Base-by-base conservation (phyloP, 2,888 invertebrate genomes). In the Agonopterix subpropinquella region DNA sequence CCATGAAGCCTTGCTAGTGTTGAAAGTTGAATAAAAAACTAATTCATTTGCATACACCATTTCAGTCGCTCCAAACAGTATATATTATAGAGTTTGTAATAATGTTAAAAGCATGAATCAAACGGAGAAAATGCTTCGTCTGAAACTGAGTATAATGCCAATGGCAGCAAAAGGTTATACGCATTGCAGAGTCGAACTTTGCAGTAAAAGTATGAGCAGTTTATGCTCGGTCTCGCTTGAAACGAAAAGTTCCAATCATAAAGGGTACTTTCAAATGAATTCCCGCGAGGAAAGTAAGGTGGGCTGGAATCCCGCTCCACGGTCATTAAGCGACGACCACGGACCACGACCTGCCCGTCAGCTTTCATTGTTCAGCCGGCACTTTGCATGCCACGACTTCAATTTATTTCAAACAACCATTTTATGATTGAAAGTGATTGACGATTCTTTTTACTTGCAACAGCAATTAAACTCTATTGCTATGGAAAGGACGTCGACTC, bases 361-460 rank as follows among this genome's bases (percentile, higher is more conserved):
- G 77, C 76, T 76, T 77, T 77, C 75, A 80, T 82, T 81, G 80
- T 81, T 77, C 73, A 70, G 64, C 65, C 66, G 70, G 57, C 66
- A 65, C 67, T 77, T 74, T 75, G 73, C 77, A 76, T 78, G 72
- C 70, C 62, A 60, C 56, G 63, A 68, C 61, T 66, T 65, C 59
- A 69, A 68, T 68, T 71, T 65, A 68, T 67, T 71, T 66, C 65
- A 60, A 61, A 67, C 59, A 65, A 66, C 57, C 53, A 58, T 63
- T 64, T 60, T 64, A 62, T 70, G 61, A 69, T 68, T 66, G 62
- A 68, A 66, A 66, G 61, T 63, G 56, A 67, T 70, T 66, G 63
- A 61, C 59, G 54, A 64, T 61, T 61, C 59, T 61, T 65, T 58
- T 45, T 47, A 53, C 51, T 41, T 49, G 47, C 52, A 47, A 43